Base-by-base conservation (phyloP, 1,140 invertebrate genomes). In the Procambarus virginalis region DNA sequence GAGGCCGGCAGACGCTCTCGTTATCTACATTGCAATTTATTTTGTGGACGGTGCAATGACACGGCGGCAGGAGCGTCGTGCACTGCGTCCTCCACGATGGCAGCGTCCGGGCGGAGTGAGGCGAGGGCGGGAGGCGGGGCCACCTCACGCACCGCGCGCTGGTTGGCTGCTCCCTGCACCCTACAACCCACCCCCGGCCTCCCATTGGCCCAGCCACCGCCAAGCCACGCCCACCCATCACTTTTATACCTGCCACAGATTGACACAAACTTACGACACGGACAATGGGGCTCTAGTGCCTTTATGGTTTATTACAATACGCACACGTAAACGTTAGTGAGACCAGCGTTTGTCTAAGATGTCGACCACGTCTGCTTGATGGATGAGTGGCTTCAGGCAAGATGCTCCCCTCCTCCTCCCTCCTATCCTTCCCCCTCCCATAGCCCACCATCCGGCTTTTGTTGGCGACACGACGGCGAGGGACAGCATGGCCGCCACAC, bases 11-110 rank as follows among this genome's bases (percentile, higher is more conserved):
- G 68, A 73, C 68, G 68, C 20, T 73, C 70, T 78, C 75, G 76
- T 58, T 51, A 86, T 78, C 75, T 76, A 78, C 84, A 77, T 20
- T 45, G 46, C 75, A 77, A 78, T 75, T 86, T 86, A 86, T 86
- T 78, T 60, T 48, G 73, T 77, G 20, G 34, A 86, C 49, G 73
- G 75, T 55, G 75, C 84, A 86, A 86, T 86, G 84, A 78, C 84
- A 86, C 64, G 55, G 58, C 73, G 70, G 48, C 17, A 70, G n/a
- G 14, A n/a, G 68, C 48, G 70, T 45, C 10, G 34, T 73, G 68
- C n/a, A 2, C 20, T 34, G 8, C n/a, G 22, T 34, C 68, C 68
- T 9, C 68, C 68, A 58, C 58, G 34, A 49, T 22, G 58, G 55
- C 46, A 58, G 70, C 12, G 51, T 17, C 22, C n/a, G 83, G 49